Base-by-base conservation (phyloP, 2,113 vertebrate species). In the Telmatochromis brichardi region DNA sequence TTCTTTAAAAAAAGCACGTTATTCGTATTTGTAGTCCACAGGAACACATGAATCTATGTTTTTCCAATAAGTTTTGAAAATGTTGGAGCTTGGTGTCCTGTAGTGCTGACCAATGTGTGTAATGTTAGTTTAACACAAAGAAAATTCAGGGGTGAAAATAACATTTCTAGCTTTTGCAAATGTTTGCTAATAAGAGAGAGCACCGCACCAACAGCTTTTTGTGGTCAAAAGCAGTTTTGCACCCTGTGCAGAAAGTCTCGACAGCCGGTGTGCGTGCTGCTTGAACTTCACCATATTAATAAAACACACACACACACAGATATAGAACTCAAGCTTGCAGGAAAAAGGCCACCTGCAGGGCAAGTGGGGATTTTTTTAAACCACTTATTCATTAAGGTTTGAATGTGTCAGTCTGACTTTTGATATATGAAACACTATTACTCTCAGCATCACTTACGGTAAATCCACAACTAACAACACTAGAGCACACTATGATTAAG, bases 1-100 rank as follows among this genome's bases (percentile, higher is more conserved):
- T 15, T 26, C 8, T 26, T 23, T 15, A 0, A 6, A 42, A 37
- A 13, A 23, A 12, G 13, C 4, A 45, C 2, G 1, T 73, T 45
- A 15, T 73, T 45, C 0, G 1, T 45, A 23, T 10, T 23, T 17
- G 21, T 0, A 45, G 40, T 45, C 13, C 65, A 73, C 37, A 73
- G n/a, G n/a, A 40, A 68, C 63, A 68, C 33, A 14, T 2, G 21
- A 45, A 45, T 40, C 1, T 37, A 37, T 3, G 35, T 40, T 14
- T 40, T 42, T 28, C 4, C 68, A 7, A 47, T 45, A 73, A 7
- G 14, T 26, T 73, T 21, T 0, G 0, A 17, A 45, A 28, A 26
- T 17, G 58, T 33, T 0, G 28, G 9, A 35, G 28, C 40, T 17
- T 5, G 68, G 68, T 17, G 23, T 76, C 68, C 14, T 28, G 40